Percentiles rank a stretch among this genome's conserved stretches.
These are phyloP conservation scores for Habrosyne pyritoides DNA, from an alignment of 2,888 invertebrate species.

Conservation along the genomic window DNA sequence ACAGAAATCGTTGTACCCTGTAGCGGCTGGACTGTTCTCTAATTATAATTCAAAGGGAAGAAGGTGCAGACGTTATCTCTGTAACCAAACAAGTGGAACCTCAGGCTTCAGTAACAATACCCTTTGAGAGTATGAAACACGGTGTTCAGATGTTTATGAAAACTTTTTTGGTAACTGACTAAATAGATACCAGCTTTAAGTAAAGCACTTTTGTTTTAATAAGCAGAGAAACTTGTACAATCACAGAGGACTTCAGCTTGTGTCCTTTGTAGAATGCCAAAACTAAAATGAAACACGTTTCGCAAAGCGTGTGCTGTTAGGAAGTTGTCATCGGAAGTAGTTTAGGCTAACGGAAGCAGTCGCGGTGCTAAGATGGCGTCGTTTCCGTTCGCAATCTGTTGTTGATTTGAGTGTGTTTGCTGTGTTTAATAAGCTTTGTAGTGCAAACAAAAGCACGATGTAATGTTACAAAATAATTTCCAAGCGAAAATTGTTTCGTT, in stretches of 20 bases:
- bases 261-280: background rate
- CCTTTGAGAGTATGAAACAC: conserved; percentile 34
- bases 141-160: conserved; percentile 16
- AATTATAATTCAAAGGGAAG: conserved; percentile 37
- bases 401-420: conserved; percentile 37
- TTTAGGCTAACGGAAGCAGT: conserved; percentile 51
- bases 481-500: background rate
- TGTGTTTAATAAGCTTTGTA: conserved; percentile 24
- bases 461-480: conserved; percentile 5
- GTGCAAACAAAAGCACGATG: conserved; percentile 6
- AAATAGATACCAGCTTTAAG: no score
- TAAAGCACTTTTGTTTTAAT: no score
- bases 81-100: conserved; percentile 35
- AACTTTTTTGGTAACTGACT: conserved; percentile 5
- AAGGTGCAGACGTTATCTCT: conserved; percentile 45
- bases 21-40: conserved; percentile 28
- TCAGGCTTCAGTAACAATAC: conserved; percentile 21
- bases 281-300: conserved; percentile 34
- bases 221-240: no score
- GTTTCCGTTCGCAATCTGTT: conserved; percentile 43
- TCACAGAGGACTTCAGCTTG: background rate
- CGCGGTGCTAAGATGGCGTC: conserved; percentile 47
- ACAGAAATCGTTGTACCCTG: conserved; percentile 18
- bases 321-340: conserved; percentile 57
- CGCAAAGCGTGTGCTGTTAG: conserved; percentile 33